phyloP scores from a whole-genome alignment of 2,797 vertebrate species.

The Sciurus vulgaris region DNA sequence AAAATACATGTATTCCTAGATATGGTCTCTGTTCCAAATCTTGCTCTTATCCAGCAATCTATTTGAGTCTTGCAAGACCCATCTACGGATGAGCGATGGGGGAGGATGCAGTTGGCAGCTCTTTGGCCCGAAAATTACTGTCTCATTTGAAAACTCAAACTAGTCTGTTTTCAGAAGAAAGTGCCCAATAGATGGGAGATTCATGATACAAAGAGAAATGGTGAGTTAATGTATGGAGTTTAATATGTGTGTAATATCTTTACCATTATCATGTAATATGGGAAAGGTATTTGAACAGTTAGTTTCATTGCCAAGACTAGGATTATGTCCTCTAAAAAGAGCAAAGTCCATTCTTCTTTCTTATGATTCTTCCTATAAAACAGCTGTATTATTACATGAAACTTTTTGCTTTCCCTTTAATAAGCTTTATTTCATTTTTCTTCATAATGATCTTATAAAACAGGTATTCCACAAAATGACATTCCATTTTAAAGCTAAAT shows the following conservation, averaged over 20 bases:
- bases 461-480: neutral
- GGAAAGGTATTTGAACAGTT: neutral
- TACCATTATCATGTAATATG: neutral
- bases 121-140: neutral
- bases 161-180: neutral
- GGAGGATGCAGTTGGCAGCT: neutral
- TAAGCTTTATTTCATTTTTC: slow-evolving; percentile 10
- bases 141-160: slow-evolving; percentile 16
- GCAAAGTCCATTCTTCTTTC: neutral
- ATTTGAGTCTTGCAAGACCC: neutral
- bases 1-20: neutral
- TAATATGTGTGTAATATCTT: neutral
- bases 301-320: neutral
- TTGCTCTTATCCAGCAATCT: neutral
- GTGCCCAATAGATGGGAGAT: neutral
- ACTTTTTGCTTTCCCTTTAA: slow-evolving; percentile 12
- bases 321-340: neutral
- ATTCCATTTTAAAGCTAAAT: neutral
- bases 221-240: neutral
- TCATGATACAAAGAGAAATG: neutral
- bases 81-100: neutral
- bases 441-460: neutral
- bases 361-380: neutral
- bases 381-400: neutral
- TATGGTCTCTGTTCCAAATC: neutral